phyloP scores from a whole-genome alignment of 2,888 invertebrate genomes.

The Trichacis sp. region DNA sequence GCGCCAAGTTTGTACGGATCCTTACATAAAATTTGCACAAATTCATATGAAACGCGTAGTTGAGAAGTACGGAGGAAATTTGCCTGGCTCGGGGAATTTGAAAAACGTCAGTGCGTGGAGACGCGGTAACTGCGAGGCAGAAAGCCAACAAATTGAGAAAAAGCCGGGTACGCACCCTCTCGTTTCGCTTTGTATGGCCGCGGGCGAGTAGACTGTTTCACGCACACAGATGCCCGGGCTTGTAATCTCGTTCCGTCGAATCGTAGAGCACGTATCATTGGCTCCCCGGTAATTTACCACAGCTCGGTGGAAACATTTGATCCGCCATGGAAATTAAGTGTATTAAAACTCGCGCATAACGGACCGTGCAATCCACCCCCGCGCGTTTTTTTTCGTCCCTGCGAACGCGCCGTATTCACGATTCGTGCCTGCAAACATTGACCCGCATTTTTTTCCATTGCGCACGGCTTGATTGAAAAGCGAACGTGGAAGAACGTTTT shows the following conservation, averaged over 20 bases:
- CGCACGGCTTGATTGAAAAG: slow-evolving; percentile 12
- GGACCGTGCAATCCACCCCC: slow-evolving; percentile 11
- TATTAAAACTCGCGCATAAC: slow-evolving; percentile 20
- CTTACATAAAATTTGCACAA: too few relatives aligned
- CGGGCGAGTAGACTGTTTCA: slow-evolving; percentile 20
- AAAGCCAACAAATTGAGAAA: slow-evolving; percentile 15
- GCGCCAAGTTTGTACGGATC: too few relatives aligned
- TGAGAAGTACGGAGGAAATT: too few relatives aligned
- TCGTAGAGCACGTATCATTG: slow-evolving; percentile 28
- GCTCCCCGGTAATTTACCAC: slow-evolving; percentile 28
- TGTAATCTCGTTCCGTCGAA: slow-evolving; percentile 31
- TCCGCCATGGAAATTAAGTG: slow-evolving; percentile 36
- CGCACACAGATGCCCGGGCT: slow-evolving; percentile 7
- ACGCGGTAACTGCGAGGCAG: too few relatives aligned
- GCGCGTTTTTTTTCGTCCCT: slow-evolving; percentile 2
- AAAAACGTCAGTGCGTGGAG: too few relatives aligned
- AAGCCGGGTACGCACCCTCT: slow-evolving; percentile 10
- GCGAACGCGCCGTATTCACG: background rate
- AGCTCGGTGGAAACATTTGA: slow-evolving; percentile 38
- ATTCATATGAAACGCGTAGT: too few relatives aligned
- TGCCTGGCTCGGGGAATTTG: too few relatives aligned
- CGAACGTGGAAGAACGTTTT: background rate
- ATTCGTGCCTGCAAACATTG: background rate
- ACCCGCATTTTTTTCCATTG: slow-evolving; percentile 12
- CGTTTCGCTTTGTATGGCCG: slow-evolving; percentile 9